Percentiles rank a stretch among this genome's conserved stretches.
Conservation (phyloP, 2,113 vertebrate genomes). For the Macquaria ambigua region DNA sequence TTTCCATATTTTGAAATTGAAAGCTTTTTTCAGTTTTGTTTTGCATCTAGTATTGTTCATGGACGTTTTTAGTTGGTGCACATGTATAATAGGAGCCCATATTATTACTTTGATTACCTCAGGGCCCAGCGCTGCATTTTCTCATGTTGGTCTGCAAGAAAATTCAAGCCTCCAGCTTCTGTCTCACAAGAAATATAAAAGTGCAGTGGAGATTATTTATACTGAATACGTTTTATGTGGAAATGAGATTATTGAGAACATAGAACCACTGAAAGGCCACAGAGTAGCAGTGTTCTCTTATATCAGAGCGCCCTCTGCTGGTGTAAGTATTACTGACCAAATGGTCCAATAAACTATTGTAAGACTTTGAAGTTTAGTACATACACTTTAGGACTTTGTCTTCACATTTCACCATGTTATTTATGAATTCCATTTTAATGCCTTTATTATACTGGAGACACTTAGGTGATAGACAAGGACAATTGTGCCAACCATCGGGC, state of each 20-base stretch:
- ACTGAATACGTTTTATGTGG: background rate
- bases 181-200: background rate
- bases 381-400: background rate
- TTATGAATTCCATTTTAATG: background rate
- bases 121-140: background rate
- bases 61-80: background rate
- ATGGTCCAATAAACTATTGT: background rate
- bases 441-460: background rate
- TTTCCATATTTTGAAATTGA: background rate
- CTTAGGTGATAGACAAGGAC: background rate
- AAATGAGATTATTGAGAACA: constrained; percentile 2
- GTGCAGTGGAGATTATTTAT: background rate
- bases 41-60: background rate
- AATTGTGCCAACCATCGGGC: background rate
- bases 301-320: constrained; percentile 58
- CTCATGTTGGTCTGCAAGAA: background rate
- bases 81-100: background rate
- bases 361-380: background rate
- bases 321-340: background rate
- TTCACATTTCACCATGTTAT: background rate
- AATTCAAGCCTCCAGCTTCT: background rate
- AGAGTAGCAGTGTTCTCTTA: background rate
- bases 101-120: background rate
- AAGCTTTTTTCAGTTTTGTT: background rate
- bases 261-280: background rate